Percentiles rank a stretch among this genome's conserved stretches.
These are phyloP conservation scores for Thelaira solivaga DNA, from an alignment of 2,888 invertebrate genomes.

Conservation along the genomic window DNA sequence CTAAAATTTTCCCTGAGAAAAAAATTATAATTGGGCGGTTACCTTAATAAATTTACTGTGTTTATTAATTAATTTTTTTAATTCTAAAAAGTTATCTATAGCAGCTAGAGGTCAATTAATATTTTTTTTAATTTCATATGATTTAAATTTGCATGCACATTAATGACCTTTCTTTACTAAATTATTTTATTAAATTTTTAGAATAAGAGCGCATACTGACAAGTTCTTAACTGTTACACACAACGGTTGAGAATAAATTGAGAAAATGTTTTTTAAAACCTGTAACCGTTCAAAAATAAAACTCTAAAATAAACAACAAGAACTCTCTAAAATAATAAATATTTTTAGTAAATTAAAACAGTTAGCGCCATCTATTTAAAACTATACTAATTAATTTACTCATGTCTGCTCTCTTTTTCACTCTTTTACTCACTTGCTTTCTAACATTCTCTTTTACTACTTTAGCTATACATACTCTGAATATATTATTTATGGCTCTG, in stretches of 20 bases:
- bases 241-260: constrained; percentile 3
- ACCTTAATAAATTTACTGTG: too few relatives aligned
- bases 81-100: too few relatives aligned
- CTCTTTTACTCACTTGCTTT: background rate
- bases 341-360: background rate
- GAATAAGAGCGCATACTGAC: background rate
- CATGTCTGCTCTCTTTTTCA: constrained; percentile 5
- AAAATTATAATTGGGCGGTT: too few relatives aligned
- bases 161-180: background rate
- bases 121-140: too few relatives aligned
- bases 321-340: background rate
- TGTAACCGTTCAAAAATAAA: background rate
- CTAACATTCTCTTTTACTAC: background rate
- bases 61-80: too few relatives aligned
- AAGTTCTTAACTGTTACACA: background rate
- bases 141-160: too few relatives aligned
- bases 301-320: background rate
- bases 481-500: too few relatives aligned
- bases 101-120: too few relatives aligned
- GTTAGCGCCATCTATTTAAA: constrained; percentile 30
- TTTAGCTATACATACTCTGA: too few relatives aligned
- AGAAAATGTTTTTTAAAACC: background rate
- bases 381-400: background rate
- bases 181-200: background rate
- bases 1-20: too few relatives aligned